Conservation (phyloP, 2,113 vertebrate genomes). For the Leptosomus discolor region DNA sequence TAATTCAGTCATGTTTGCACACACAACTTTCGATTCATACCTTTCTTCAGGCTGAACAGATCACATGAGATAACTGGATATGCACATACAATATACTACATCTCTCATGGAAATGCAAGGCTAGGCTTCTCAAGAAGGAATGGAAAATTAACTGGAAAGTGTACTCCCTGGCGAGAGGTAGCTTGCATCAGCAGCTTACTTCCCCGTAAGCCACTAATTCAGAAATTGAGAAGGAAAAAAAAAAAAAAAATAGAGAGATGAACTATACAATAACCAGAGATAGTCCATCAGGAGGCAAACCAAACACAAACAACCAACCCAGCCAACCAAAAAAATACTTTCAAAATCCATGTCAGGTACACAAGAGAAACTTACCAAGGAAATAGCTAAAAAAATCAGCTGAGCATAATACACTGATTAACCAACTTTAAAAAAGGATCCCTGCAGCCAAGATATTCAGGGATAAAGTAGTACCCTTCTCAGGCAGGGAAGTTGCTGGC, state of each 20-base stretch:
- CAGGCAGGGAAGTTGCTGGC: not conserved
- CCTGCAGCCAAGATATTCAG: not conserved
- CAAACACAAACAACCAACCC: not conserved
- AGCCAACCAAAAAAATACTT: fast-evolving
- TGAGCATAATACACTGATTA: not conserved
- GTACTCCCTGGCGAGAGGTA: fast-evolving
- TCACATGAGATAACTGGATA: not conserved
- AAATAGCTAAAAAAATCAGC: not conserved
- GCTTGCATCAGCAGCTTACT: not conserved
- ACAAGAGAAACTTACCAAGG: not conserved
- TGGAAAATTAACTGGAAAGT: not conserved
- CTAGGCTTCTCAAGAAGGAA: not conserved
- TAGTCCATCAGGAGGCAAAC: not conserved
- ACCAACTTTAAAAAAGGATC: not conserved
- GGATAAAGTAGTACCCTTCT: not conserved
- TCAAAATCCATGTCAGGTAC: not conserved
- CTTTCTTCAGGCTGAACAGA: not conserved
- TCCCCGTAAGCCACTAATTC: not conserved
- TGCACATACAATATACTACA: not conserved
- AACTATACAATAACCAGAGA: not conserved
- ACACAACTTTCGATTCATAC: not conserved
- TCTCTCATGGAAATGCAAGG: not conserved
- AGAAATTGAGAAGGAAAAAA: not conserved
- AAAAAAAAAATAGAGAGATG: not conserved
- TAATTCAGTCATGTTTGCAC: not conserved